Conservation (phyloP, 2,797 vertebrate species). For the Fistularia commersonii region DNA sequence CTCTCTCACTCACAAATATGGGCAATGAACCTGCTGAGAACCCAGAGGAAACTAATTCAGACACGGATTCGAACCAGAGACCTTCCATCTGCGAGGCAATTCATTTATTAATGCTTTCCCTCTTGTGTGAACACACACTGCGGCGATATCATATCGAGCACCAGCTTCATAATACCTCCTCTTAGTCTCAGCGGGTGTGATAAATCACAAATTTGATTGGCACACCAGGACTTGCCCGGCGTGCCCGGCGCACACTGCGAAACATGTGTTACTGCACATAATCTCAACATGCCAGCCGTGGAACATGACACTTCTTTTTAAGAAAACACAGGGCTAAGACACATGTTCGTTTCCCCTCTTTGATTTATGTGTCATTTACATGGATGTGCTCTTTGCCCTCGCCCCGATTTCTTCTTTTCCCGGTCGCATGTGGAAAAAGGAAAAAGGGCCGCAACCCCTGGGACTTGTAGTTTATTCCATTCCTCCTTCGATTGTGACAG, state of each 20-base stretch:
- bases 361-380: constrained; percentile 37
- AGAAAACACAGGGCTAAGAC: constrained; percentile 3
- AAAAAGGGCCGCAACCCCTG: constrained; percentile 11
- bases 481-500: constrained; percentile 6
- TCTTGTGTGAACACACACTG: too few relatives aligned
- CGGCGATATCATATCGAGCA: not conserved
- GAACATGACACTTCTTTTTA: constrained; percentile 9
- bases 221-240: not conserved
- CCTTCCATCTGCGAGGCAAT: too few relatives aligned
- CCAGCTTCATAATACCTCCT: not conserved
- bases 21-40: too few relatives aligned
- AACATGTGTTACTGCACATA: not conserved
- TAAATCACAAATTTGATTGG: constrained; percentile 1
- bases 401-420: constrained; percentile 12
- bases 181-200: not conserved
- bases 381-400: not conserved
- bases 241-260: not conserved
- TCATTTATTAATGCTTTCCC: too few relatives aligned
- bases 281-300: constrained; percentile 1
- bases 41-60: too few relatives aligned
- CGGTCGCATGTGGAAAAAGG: constrained; percentile 17
- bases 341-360: constrained; percentile 3
- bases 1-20: too few relatives aligned
- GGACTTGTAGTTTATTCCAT: not conserved
- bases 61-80: too few relatives aligned